phyloP scores from a whole-genome alignment of 2,797 vertebrate genomes.

The Alauda arvensis region DNA sequence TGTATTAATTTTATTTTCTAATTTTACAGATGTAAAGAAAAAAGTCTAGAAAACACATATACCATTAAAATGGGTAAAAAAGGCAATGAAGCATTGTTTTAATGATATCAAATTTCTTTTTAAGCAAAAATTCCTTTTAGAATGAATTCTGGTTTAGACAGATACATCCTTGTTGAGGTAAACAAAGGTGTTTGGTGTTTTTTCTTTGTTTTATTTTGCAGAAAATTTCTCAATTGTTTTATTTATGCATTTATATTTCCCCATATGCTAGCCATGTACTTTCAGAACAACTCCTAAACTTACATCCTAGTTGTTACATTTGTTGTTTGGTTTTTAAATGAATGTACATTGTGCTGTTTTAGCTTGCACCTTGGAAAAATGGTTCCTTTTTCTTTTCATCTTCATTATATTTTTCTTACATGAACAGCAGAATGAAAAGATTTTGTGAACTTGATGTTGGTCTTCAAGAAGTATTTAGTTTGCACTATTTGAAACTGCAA shows the following conservation, averaged over 20 bases:
- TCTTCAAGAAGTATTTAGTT: slow-evolving; percentile 61
- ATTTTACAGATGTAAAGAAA: not conserved
- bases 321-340: not conserved
- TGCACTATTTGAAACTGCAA: slow-evolving; percentile 71
- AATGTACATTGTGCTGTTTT: not conserved
- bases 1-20: not conserved
- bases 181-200: accelerated
- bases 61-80: not conserved
- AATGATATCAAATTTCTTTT: not conserved
- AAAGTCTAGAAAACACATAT: not conserved
- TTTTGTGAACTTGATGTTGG: not conserved
- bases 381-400: not conserved
- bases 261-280: not conserved
- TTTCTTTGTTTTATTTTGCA: not conserved
- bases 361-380: not conserved
- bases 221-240: not conserved
- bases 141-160: not conserved
- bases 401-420: not conserved
- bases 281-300: not conserved
- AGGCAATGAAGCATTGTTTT: accelerated
- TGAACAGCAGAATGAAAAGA: not conserved
- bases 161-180: not conserved
- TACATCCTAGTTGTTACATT: not conserved
- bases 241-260: not conserved
- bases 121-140: not conserved